A percentile compares a stretch with the other conserved stretches of the same genome.
Evolutionary conservation across 2,888 invertebrate species (phyloP).

Genomic region (Cheilosia vernalis): DNA sequence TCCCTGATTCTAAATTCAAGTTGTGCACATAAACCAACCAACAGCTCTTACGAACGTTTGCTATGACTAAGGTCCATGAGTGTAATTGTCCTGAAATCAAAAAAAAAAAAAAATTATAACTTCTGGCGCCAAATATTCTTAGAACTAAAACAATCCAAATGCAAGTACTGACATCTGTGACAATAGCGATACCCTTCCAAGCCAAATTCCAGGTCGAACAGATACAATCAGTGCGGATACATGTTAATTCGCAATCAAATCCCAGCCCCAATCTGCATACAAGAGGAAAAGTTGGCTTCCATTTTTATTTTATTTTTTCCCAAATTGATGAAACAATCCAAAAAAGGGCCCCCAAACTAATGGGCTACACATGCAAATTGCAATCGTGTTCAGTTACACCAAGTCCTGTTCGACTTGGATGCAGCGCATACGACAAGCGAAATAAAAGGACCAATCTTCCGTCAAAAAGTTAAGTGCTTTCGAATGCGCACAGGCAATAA

Average conservation of each 20-base stretch:
- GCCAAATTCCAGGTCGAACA: slow-evolving; percentile 21
- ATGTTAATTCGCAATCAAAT: slow-evolving; percentile 40
- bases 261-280: slow-evolving; percentile 31
- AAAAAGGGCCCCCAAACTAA: slow-evolving; percentile 47
- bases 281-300: slow-evolving; percentile 29
- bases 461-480: slow-evolving; percentile 8
- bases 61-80: no score
- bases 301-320: neutral
- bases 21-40: no score
- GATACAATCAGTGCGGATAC: slow-evolving; percentile 38
- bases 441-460: neutral
- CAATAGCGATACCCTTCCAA: neutral
- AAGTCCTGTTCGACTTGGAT: slow-evolving; percentile 42
- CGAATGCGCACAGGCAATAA: slow-evolving; percentile 50
- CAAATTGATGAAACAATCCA: slow-evolving; percentile 25
- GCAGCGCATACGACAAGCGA: neutral
- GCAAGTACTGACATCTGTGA: no score
- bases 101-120: no score
- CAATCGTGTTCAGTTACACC: slow-evolving; percentile 51
- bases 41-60: no score
- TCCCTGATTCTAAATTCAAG: no score
- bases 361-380: slow-evolving; percentile 69
- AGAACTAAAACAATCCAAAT: no score
- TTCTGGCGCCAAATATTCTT: no score
- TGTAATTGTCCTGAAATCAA: no score